Base-by-base conservation (phyloP, 2,113 vertebrate genomes). In the Calypte anna region DNA sequence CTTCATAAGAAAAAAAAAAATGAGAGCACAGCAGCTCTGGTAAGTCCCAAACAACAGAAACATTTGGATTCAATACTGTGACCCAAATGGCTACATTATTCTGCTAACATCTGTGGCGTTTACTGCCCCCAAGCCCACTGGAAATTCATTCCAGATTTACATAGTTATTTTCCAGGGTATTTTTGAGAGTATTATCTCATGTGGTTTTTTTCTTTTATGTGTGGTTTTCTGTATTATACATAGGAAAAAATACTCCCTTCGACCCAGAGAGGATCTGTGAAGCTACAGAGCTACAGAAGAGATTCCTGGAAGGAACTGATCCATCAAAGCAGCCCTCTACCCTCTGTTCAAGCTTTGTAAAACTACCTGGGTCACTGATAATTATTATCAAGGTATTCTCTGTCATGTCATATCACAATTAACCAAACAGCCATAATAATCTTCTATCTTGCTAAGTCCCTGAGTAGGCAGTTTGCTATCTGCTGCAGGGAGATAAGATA, bases 311-410 rank as follows among this genome's bases (percentile, higher is more conserved):
- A 85, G 48, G 63, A 92, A 25, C 4, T 57, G 75, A 64, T 54
- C 91, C 57, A 80, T 86, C 40, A 87, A 11, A 88, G 36, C 16
- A 20, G 36, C 46, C 24, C 62, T 48, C 38, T 88, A 48, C 25
- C 28, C 40, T 94, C 62, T 83, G 10, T 36, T 53, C 68, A 88
- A 93, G 61, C 88, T 74, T 93, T 91, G 86, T 31, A 94, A 95
- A 88, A 76, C 83, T 77, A 81, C 46, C 78, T 70, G 40, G 92
- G 89, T 86, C 89, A 96, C 23, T 79, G 57, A 54, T 93, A 91
- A 96, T 96, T 87, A 96, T 88, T 94, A 93, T 90, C 92, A 82
- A 93, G 82, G 83, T 92, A 88, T 91, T 95, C 72, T 58, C 93
- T 66, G 93, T 93, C 80, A 89, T 78, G 77, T 73, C 91, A 73